Percentiles rank a stretch among this genome's conserved stretches.
Evolutionary conservation across 2,888 invertebrate species (phyloP).

Genomic region (Caenorhabditis sp.): DNA sequence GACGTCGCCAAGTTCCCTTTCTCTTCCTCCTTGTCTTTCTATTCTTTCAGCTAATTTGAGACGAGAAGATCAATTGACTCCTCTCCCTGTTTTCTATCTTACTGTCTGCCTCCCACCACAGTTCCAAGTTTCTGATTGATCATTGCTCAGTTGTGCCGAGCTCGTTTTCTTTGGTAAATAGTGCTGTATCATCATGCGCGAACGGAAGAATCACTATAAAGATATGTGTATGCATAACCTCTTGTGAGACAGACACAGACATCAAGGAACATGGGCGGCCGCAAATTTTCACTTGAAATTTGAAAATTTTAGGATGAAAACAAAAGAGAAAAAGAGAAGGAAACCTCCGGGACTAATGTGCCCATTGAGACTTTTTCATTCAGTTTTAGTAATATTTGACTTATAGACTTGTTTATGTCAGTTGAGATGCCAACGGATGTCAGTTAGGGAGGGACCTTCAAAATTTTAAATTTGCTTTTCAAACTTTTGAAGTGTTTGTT

Average conservation of each 20-base stretch:
- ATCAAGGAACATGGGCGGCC: conserved; percentile 40
- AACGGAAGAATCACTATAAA: conserved; percentile 55
- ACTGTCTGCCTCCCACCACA: too few relatives aligned
- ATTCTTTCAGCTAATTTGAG: conserved; percentile 12
- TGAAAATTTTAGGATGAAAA: conserved; percentile 11
- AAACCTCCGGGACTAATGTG: background rate
- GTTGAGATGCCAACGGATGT: too few relatives aligned
- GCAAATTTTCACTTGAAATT: conserved; percentile 8
- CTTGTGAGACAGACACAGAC: conserved; percentile 43
- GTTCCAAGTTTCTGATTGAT: background rate
- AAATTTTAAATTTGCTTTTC: too few relatives aligned
- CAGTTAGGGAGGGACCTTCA: too few relatives aligned
- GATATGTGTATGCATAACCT: conserved; percentile 56
- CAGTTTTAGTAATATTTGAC: conserved; percentile 4
- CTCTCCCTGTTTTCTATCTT: conserved; percentile 8
- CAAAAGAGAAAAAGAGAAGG: background rate
- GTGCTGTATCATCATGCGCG: conserved; percentile 56
- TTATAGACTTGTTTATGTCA: conserved; percentile 9
- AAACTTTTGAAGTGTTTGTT: too few relatives aligned
- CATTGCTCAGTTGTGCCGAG: conserved; percentile 2
- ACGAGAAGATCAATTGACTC: background rate
- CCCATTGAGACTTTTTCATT: conserved; percentile 25
- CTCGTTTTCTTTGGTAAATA: conserved; percentile 39
- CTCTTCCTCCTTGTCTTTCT: background rate
- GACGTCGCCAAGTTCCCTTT: conserved; percentile 6